phyloP scores from a whole-genome alignment of 92 coral and sea anemone species.

The Phenganax stokvisi region DNA sequence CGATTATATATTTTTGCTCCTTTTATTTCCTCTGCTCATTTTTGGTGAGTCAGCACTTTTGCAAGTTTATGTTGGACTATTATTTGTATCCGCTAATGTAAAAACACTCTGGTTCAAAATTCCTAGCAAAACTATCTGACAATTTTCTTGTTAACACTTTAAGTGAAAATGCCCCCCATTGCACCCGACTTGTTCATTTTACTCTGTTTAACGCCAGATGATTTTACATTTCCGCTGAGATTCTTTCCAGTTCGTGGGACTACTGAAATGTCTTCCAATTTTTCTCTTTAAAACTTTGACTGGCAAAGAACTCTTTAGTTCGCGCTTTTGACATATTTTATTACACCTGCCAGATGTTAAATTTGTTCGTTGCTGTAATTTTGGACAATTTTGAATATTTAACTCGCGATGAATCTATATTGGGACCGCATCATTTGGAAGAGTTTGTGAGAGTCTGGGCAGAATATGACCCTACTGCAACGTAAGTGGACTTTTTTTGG shows the following conservation, averaged over 20 bases:
- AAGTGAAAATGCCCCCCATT: too few species aligned
- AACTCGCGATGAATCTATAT: constrained; percentile 96
- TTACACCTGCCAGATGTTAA: constrained; percentile 65
- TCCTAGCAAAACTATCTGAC: too few species aligned
- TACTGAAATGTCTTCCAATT: too few species aligned
- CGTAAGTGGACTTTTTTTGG: constrained; percentile 55
- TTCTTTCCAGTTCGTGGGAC: too few species aligned
- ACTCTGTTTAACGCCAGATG: too few species aligned
- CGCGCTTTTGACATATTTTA: background rate
- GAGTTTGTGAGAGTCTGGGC: constrained; percentile 99
- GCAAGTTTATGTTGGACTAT: constrained; percentile 1
- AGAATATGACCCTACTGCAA: constrained; percentile 96
- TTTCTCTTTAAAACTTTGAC: too few species aligned
- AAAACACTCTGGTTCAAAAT: too few species aligned
- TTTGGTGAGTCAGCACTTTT: constrained; percentile 62
- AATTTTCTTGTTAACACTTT: too few species aligned
- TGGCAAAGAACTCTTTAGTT: background rate
- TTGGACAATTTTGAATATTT: constrained; percentile 98
- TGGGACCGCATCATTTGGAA: constrained; percentile 97
- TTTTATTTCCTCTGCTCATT: constrained; percentile 96
- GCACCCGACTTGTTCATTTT: too few species aligned
- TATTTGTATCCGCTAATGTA: too few species aligned
- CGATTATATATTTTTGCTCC: constrained; percentile 85
- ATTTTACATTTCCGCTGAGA: too few species aligned
- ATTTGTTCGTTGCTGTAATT: constrained; percentile 96